Evolutionary conservation across 2,113 vertebrate genomes (phyloP).

Genomic region (Solenodon paradoxus): DNA sequence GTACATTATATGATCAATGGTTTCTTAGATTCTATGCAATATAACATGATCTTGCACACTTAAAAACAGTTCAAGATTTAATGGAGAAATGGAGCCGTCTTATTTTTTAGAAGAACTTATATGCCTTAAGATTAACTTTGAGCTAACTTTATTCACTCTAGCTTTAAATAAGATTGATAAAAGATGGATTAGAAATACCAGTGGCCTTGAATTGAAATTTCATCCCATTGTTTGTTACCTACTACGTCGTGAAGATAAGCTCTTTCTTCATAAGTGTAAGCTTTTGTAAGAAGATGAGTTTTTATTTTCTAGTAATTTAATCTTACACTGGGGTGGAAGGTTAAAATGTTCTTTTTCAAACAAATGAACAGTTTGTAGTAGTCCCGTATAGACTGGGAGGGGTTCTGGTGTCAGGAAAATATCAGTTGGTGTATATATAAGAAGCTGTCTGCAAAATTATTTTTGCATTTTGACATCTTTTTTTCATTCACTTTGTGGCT

Average conservation of each 20-base stretch:
- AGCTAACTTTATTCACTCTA: conserved; percentile 39
- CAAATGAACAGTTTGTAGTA: neutral
- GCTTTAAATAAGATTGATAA: conserved; percentile 28
- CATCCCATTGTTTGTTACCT: conserved; percentile 11
- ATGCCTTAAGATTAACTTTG: neutral
- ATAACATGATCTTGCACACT: neutral
- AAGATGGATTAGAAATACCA: neutral
- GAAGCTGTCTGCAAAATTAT: neutral
- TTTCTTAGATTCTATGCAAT: too few species aligned
- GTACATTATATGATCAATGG: neutral
- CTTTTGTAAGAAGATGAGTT: conserved; percentile 19
- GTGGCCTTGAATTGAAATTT: neutral
- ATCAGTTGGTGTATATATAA: neutral
- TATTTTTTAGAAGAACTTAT: neutral
- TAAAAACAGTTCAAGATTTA: conserved; percentile 9
- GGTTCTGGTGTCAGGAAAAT: neutral
- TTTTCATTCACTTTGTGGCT: neutral
- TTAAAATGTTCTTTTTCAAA: neutral
- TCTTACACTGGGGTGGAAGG: neutral
- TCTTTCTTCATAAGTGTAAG: conserved; percentile 20
- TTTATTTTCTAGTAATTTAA: conserved; percentile 49
- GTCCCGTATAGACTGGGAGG: conserved; percentile 6
- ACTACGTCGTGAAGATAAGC: conserved; percentile 38
- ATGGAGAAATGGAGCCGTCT: conserved; percentile 28
- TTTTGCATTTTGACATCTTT: conserved; percentile 2